Evolutionary conservation across 2,113 vertebrate genomes (phyloP), one percentile per base, ranked within the genome.

Genomic region (Neoarius graeffei): DNA sequence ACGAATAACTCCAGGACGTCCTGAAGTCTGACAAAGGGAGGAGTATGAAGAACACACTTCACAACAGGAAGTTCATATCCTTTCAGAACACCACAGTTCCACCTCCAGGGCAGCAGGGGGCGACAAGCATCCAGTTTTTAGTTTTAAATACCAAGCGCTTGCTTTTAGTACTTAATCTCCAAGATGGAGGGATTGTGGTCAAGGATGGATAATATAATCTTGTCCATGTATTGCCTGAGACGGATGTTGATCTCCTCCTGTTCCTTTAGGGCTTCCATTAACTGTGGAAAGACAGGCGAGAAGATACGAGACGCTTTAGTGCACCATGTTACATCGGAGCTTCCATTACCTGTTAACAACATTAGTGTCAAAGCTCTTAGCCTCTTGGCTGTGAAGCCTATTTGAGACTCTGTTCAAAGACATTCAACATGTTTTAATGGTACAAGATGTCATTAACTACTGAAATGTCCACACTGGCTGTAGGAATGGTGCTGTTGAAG

Each of bases 171-270:
- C 94, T 99, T 99, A 92, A 99, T 99, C 94, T 99, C 98, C 93
- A 99, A 93, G 90, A 99, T 99, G 91, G 98, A 99, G 0, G 98
- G 98, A 89, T 99, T 99, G 91, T 99, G 97, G 93, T 99, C 98
- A 91, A 99, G 94, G 92, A 99, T 99, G 90, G 96, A 96, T 83
- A 99, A 94, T 92, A 99, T 99, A 25, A 99, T 98, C 95, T 99
- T 99, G 96, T 99, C 98, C 98, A 99, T 99, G 93, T 99, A 99
- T 90, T 99, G 98, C 74, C 98, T 94, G 82, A 99, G 95, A 25
- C 98, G 96, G 83, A 95, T 93, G 91, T 99, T 99, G 90, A 99
- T 99, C 90, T 99, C 98, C 88, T 99, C 98, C 92, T 99, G 98
- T 89, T 99, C 97, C 94, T 98, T 98, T 54, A 99, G 95, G 90